Conservation (phyloP, 2,888 invertebrate genomes). For the Selenia dentaria region DNA sequence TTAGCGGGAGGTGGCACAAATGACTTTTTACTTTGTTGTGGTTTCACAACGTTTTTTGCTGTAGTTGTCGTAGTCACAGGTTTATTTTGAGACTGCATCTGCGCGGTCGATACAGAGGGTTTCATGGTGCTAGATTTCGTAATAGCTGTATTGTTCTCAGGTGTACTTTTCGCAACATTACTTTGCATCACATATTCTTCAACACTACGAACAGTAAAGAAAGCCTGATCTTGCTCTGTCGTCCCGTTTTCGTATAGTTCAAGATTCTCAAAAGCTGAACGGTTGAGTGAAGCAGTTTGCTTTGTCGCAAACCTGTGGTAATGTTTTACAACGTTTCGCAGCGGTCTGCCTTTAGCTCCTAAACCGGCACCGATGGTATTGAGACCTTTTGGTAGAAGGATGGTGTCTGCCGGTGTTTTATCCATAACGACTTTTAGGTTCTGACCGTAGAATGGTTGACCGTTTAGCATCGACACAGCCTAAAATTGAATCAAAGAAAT, state of each 20-base stretch:
- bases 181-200: constrained; percentile 7
- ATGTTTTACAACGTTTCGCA: constrained; percentile 53
- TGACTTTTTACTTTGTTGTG: not conserved
- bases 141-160: not conserved
- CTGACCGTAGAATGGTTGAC: constrained; percentile 53
- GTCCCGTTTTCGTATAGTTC: not conserved
- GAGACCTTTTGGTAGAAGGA: constrained; percentile 62
- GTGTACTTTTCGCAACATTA: not conserved
- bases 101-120: not conserved
- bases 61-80: not conserved
- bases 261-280: constrained; percentile 32
- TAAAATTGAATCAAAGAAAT: too few relatives aligned
- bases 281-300: constrained; percentile 36
- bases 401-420: constrained; percentile 29
- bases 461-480: constrained; percentile 71
- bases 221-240: not conserved
- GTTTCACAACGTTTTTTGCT: not conserved
- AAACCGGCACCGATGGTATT: constrained; percentile 55
- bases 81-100: not conserved
- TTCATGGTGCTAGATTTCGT: not conserved
- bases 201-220: constrained; percentile 18
- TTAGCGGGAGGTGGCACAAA: not conserved
- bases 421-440: constrained; percentile 53
- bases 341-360: constrained; percentile 53
- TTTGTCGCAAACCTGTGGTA: constrained; percentile 52